Base-by-base conservation (phyloP, 64 coral and sea anemone genomes). In the Montipora cactus region DNA sequence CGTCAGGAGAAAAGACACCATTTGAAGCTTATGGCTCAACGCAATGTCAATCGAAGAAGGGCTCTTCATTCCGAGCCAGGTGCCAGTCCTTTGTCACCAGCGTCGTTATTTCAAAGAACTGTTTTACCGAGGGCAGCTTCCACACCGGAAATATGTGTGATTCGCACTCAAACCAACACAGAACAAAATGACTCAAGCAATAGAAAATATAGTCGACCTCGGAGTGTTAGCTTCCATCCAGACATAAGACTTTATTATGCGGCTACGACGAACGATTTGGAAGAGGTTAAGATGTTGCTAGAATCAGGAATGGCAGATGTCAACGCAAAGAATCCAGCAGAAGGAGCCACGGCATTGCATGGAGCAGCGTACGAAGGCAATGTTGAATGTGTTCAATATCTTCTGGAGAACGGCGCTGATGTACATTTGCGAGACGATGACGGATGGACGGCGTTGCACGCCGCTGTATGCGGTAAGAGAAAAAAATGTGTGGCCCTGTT, bases 171-270 rank as follows among this genome's bases (percentile, higher is more conserved):
- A 59, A 18, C 47, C 25, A n/a, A 8, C 21, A 75, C 23, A 59
- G 77, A 88, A 53, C 66, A 80, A 55, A 78, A 81, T 47, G 47
- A 81, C 76, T 11, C 67, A 18, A 55, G 53, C 25, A 95, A 95
- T 57, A 73, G 47, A 53, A 94, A 95, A 55, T 92, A 95, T 66
- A 85, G 77, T 28, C 89, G 96, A 16, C 93, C 96, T n/a, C 87
- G 93, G 49, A 98, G 96, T 80, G 96, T 98, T 4, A 98, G 93
- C 67, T 98, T 98, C 53, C 96, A 98, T 25, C 96, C 96, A 15
- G 79, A 98, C 22, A 90, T 98, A 73, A 77, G 96, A 46, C 79
- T 98, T 2, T 98, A 94, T 70, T 98, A 98, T 64, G 93, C 96
- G 8, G 93, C 93, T 4, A 98, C 96, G 4, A 94, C 89, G 21